Evolutionary conservation across 2,113 vertebrate genomes (phyloP).

Genomic region (Callorhinus ursinus): DNA sequence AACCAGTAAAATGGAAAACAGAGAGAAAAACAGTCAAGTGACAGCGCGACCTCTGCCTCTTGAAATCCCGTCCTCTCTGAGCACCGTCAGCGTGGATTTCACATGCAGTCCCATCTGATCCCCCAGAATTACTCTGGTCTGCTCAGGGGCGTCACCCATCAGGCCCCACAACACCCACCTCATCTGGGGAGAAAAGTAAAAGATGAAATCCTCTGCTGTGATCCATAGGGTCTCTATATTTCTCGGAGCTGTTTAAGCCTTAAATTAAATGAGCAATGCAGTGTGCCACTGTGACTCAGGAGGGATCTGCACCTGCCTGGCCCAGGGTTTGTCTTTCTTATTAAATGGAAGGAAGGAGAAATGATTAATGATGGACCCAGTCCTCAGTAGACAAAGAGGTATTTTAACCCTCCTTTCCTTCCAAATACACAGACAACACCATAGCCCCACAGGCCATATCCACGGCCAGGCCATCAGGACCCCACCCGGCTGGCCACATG

Average conservation of each 20-base stretch:
- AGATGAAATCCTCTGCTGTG: neutral
- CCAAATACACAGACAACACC: no score
- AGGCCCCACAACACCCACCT: neutral
- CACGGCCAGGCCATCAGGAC: neutral
- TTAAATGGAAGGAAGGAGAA: neutral
- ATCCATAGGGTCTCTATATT: neutral
- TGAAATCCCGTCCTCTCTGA: neutral
- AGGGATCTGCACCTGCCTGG: neutral
- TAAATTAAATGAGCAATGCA: neutral
- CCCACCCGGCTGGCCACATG: no score
- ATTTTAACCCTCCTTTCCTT: neutral
- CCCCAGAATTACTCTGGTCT: neutral
- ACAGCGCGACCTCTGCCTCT: neutral
- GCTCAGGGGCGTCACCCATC: neutral
- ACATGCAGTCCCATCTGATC: neutral
- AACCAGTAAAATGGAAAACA: rapidly evolving
- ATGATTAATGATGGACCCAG: rapidly evolving
- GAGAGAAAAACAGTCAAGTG: neutral
- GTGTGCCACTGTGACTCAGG: rapidly evolving
- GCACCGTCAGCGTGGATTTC: neutral
- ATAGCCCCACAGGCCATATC: rapidly evolving
- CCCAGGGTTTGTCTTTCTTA: neutral
- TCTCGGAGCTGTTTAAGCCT: slow-evolving; percentile 1
- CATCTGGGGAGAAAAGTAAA: slow-evolving; percentile 29
- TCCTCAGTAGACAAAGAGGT: neutral